Evolutionary conservation across 2,113 vertebrate genomes (phyloP), one percentile per base, ranked within the genome.

Genomic region (Tapirus terrestris): DNA sequence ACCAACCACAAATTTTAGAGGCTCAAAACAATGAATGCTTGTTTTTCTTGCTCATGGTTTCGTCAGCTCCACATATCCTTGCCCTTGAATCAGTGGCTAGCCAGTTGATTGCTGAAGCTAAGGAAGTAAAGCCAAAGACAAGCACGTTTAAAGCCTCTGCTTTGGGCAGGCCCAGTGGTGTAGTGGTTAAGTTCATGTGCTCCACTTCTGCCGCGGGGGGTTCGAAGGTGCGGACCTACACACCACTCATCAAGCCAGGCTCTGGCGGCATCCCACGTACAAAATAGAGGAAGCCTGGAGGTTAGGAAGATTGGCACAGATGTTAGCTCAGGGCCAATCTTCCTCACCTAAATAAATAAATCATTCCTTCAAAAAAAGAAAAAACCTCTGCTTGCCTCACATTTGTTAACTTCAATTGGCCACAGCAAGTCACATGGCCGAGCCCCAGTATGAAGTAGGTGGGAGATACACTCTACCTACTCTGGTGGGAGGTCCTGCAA

Each of bases 31-130:
- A 18, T 6, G 75, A 48, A 56, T 27, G 17, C 48, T 84, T 58
- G n/a, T 45, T 82, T 92, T 82, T 96, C 63, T 84, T 84, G 56
- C 68, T 91, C 61, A 60, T 91, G 36, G n/a, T 82, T 67, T 85
- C 72, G 33, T 73, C 39, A 73, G 31, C n/a, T 85, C 76, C 58
- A 58, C 17, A 25, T 81, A 17, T 94, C 12, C 60, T 85, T 0
- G 0, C 81, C 79, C 75, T 61, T 61, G 65, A 94, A 60, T n/a
- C 67, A 67, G 65, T 45, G 58, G n/a, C 8, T 76, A 65, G 17
- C n/a, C 11, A 63, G 48, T 61, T 68, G 43, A 65, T 36, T 48
- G 12, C 3, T 77, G 67, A 89, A 75, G 8, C 72, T 65, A 90
- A 88, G 36, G 29, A 45, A 70, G 21, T 51, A 39, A 91, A 90